Percentiles rank a stretch among this genome's conserved stretches.
These are phyloP conservation scores for Pelecanus crispus DNA, from an alignment of 2,113 vertebrate species.

Conservation along the genomic window DNA sequence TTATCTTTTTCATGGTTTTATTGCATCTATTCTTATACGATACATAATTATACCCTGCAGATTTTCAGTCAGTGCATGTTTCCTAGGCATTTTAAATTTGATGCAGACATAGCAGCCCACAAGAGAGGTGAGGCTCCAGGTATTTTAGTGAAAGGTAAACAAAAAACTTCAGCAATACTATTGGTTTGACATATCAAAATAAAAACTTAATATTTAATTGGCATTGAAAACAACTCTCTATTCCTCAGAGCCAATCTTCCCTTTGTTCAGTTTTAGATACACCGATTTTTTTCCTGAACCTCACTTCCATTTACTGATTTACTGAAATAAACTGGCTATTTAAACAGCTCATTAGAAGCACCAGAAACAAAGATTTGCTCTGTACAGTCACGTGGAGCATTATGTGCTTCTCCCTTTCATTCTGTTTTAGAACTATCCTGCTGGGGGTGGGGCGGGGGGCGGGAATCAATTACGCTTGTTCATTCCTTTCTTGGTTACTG, in stretches of 20 bases:
- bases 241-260: neutral
- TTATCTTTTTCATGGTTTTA: neutral
- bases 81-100: neutral
- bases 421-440: neutral
- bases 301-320: neutral
- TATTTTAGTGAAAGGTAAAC: neutral
- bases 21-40: neutral
- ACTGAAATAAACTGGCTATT: neutral
- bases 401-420: neutral
- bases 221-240: neutral
- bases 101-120: neutral
- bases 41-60: neutral
- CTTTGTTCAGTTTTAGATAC: neutral
- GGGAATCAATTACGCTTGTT: neutral
- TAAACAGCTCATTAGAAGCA: neutral
- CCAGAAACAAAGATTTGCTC: neutral
- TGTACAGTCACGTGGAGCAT: neutral
- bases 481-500: neutral
- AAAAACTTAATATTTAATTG: neutral
- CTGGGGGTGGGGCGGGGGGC: too few relatives aligned
- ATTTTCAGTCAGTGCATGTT: neutral
- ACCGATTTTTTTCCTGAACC: fast-evolving
- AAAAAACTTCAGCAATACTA: neutral
- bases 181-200: neutral
- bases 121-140: neutral